phyloP scores from a whole-genome alignment of 2,888 invertebrate species.

The Dioctria linearis region DNA sequence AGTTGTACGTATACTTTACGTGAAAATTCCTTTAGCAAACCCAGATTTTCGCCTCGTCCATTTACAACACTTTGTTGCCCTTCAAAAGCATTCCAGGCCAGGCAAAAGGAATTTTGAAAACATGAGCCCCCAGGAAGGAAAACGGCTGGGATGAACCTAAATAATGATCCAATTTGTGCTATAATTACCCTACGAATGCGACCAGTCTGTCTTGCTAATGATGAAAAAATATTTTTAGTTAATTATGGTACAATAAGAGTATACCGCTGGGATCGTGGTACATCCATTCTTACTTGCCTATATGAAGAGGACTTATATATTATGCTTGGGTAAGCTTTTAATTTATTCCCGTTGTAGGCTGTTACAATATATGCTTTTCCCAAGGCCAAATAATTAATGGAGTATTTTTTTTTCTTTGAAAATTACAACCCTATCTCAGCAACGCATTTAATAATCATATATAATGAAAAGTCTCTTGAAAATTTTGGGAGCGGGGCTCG shows the following conservation, averaged over 20 bases:
- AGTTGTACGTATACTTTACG: background rate
- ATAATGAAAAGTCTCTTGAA: too few relatives aligned
- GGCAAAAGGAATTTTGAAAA: conserved; percentile 36
- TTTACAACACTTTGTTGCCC: background rate
- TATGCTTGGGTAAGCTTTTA: background rate
- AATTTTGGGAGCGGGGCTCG: too few relatives aligned
- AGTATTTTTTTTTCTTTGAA: too few relatives aligned
- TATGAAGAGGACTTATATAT: background rate
- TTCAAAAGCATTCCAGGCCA: conserved; percentile 21
- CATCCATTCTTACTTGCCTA: background rate
- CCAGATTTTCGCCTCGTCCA: background rate
- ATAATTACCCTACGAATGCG: conserved; percentile 47
- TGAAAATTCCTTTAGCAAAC: background rate
- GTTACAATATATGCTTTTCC: too few relatives aligned
- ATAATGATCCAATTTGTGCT: conserved; percentile 44
- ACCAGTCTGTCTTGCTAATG: conserved; percentile 29
- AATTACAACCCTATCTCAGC: too few relatives aligned
- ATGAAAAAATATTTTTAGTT: conserved; percentile 48
- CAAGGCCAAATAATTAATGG: too few relatives aligned
- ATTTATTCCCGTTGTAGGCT: background rate
- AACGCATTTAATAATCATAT: too few relatives aligned
- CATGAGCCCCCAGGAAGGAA: conserved; percentile 6
- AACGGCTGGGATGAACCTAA: conserved; percentile 13
- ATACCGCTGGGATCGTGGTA: conserved; percentile 10
- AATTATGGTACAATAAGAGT: conserved; percentile 7